Evolutionary conservation across 2,797 vertebrate genomes (phyloP), one percentile per base, ranked within the genome.

Genomic region (Streptopelia turtur): DNA sequence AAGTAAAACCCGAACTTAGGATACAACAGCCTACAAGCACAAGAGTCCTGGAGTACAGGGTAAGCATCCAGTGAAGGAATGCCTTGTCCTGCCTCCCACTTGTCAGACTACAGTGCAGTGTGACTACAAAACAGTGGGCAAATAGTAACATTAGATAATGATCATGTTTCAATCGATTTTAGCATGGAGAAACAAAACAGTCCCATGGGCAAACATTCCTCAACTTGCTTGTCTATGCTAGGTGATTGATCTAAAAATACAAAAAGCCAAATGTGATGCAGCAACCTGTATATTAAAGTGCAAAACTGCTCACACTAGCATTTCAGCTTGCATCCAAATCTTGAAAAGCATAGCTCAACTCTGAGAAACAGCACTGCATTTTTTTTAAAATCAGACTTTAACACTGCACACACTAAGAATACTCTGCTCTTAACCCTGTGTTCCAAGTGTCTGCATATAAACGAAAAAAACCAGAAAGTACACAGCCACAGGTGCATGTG

Each of bases 401-500:
- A 49, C 21, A 33, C 8, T 21, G 14, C 22, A 25, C 74, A 84
- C 27, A n/a, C 11, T 18, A 53, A 43, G 69, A 91, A 72, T 2
- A 90, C 6, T 43, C 21, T 2, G 1, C 24, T 57, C 30, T 55
- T 27, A 69, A 24, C 31, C 65, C 35, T 14, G 13, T 16, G 10
- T 33, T 90, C 50, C 39, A 75, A 52, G 13, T 33, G 31, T 35
- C 47, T 57, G 47, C 39, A 80, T 8, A 53, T 4, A 28, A 90
- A 77, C 13, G 45, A 24, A 41, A 71, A 45, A 50, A 89, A 69
- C 2, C 0, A 57, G 3, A 10, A 68, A 68, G 25, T 20, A 83
- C 20, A 22, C 18, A 83, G 45, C 33, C 41, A 39, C 0, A 0
- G 31, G 5, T 53, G 13, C 11, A 39, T 0, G 0, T 2, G 37